These are phyloP conservation scores for Benitochromis conjunctus DNA, from an alignment of 2,113 vertebrate genomes.

Conservation along the genomic window DNA sequence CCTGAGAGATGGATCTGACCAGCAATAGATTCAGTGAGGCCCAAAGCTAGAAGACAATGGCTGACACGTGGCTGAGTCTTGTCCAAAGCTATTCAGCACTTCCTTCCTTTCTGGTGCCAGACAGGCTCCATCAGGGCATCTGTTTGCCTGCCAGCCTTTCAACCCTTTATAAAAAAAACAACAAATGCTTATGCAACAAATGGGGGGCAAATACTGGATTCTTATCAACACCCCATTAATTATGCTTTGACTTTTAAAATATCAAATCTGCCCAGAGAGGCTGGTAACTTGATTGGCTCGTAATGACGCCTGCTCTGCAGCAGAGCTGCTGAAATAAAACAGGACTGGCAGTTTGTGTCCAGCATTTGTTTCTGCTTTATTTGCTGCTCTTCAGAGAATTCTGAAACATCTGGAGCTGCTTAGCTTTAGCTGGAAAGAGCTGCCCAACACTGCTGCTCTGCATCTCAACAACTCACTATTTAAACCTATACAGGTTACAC, in stretches of 20 bases:
- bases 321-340: background rate
- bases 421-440: background rate
- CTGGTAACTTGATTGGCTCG: background rate
- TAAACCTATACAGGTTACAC: background rate
- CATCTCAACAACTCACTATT: background rate
- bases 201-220: background rate
- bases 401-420: slow-evolving; percentile 38
- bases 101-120: slow-evolving; percentile 9
- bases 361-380: slow-evolving; percentile 21
- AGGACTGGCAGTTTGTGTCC: background rate
- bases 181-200: background rate
- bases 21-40: background rate
- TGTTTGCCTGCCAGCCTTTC: background rate
- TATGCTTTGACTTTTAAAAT: background rate
- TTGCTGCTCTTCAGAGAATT: slow-evolving; percentile 17
- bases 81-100: background rate
- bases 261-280: background rate
- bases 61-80: slow-evolving; percentile 18
- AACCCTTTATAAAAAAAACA: background rate
- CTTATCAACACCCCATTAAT: background rate
- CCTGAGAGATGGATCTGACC: background rate
- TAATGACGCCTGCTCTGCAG: background rate
- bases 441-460: background rate
- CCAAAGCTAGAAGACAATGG: background rate
- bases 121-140: background rate